Conservation (phyloP, 2,888 invertebrate species). For the Eupithecia dodoneata region DNA sequence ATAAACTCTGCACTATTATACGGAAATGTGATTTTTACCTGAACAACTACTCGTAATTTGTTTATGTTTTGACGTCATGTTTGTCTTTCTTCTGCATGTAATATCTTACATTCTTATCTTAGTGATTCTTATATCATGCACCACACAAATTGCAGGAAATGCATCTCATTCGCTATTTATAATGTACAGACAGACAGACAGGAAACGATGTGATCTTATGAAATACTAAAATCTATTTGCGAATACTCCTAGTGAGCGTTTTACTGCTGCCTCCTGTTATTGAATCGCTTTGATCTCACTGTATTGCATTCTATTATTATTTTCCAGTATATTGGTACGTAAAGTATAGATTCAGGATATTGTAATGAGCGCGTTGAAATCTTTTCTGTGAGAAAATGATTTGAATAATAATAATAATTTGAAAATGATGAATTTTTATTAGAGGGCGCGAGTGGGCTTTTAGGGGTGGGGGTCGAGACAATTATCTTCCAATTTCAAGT, state of each 20-base stretch:
- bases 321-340: neutral
- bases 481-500: no score
- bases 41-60: no score
- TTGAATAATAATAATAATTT: no score
- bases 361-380: slow-evolving; percentile 14
- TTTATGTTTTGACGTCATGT: neutral
- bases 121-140: slow-evolving; percentile 29
- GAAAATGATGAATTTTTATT: no score
- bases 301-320: neutral
- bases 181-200: slow-evolving; percentile 52
- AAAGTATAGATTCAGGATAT: neutral
- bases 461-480: no score
- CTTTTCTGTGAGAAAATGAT: slow-evolving; percentile 11
- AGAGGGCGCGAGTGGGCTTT: no score
- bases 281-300: slow-evolving; percentile 38
- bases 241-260: slow-evolving; percentile 37
- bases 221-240: slow-evolving; percentile 36
- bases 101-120: neutral
- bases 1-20: neutral
- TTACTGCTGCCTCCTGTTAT: slow-evolving; percentile 35
- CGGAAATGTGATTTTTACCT: neutral
- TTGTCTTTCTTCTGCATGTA: neutral
- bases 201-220: slow-evolving; percentile 39
- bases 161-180: slow-evolving; percentile 58
- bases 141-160: slow-evolving; percentile 53